A percentile compares a stretch with the other conserved stretches of the same genome.
phyloP scores from a whole-genome alignment of 2,113 vertebrate species.

The Cyprinodon tularosa region DNA sequence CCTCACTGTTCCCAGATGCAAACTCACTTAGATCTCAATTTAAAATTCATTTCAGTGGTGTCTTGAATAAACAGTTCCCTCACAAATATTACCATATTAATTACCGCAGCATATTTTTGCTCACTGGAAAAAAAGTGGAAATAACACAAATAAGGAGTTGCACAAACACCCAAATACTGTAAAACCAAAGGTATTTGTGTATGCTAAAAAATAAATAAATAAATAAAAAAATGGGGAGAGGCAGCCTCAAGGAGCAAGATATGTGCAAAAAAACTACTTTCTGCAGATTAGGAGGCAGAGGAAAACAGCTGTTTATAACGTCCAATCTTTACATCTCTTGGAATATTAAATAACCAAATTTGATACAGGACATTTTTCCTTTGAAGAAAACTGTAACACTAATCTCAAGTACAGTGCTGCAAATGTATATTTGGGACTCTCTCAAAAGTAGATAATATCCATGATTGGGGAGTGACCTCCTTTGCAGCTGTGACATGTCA shows the following conservation, averaged over 20 bases:
- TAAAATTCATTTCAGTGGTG: constrained; percentile 52
- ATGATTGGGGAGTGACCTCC: constrained; percentile 1
- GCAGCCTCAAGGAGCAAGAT: constrained; percentile 9
- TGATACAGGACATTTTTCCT: constrained; percentile 5
- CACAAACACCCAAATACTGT: constrained; percentile 49
- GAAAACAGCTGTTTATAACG: constrained; percentile 20
- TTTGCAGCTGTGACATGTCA: constrained; percentile 53
- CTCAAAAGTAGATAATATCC: constrained; percentile 25
- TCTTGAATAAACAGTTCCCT: constrained; percentile 70
- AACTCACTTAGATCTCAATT: constrained; percentile 68
- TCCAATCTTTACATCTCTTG: constrained; percentile 32
- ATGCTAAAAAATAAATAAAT: constrained; percentile 9
- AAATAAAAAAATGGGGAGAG: constrained; percentile 10
- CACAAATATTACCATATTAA: constrained; percentile 73
- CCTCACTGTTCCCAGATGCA: constrained; percentile 71
- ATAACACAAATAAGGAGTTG: constrained; percentile 35
- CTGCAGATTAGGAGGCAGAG: neutral
- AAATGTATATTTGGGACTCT: constrained; percentile 28
- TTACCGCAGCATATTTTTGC: constrained; percentile 63
- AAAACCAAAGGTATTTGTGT: constrained; percentile 68
- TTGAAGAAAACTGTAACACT: constrained; percentile 29
- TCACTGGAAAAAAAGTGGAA: constrained; percentile 40
- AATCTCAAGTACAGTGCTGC: constrained; percentile 6
- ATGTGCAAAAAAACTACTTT: constrained; percentile 24
- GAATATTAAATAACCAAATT: constrained; percentile 2